phyloP scores from a whole-genome alignment of 1,140 invertebrate species.

The Pseudachorutes palmiensis region DNA sequence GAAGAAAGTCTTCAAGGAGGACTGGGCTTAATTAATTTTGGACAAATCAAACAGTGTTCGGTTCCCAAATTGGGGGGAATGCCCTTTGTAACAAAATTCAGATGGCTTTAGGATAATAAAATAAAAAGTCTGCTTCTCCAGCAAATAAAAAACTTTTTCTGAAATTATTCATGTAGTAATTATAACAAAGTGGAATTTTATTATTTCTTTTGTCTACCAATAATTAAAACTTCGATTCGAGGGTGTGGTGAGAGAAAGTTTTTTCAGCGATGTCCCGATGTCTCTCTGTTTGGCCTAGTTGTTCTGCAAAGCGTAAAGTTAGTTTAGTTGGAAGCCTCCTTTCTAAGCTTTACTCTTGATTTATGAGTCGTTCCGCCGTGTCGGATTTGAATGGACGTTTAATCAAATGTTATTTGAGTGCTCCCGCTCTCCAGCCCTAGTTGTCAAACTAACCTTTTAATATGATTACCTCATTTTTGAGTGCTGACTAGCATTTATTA shows the following conservation, averaged over 20 bases:
- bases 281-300: neutral
- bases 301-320: neutral
- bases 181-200: too few relatives aligned
- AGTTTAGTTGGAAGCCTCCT: neutral
- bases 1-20: too few relatives aligned
- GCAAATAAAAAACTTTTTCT: neutral
- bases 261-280: neutral
- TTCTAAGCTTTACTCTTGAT: constrained; percentile 29
- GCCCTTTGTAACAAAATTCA: too few relatives aligned
- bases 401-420: constrained; percentile 41
- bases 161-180: too few relatives aligned
- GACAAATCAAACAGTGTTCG: too few relatives aligned
- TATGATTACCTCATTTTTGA: constrained; percentile 38
- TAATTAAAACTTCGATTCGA: too few relatives aligned
- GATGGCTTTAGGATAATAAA: neutral
- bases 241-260: too few relatives aligned
- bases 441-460: constrained; percentile 40
- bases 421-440: constrained; percentile 15
- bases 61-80: too few relatives aligned
- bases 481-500: neutral
- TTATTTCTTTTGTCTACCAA: too few relatives aligned
- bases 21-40: neutral
- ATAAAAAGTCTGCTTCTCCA: neutral
- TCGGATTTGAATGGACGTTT: constrained; percentile 39
- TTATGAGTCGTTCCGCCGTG: constrained; percentile 36